A percentile compares a stretch with the other conserved stretches of the same genome.
Evolutionary conservation across 2,888 invertebrate genomes (phyloP).

Genomic region (Andrena praecox): DNA sequence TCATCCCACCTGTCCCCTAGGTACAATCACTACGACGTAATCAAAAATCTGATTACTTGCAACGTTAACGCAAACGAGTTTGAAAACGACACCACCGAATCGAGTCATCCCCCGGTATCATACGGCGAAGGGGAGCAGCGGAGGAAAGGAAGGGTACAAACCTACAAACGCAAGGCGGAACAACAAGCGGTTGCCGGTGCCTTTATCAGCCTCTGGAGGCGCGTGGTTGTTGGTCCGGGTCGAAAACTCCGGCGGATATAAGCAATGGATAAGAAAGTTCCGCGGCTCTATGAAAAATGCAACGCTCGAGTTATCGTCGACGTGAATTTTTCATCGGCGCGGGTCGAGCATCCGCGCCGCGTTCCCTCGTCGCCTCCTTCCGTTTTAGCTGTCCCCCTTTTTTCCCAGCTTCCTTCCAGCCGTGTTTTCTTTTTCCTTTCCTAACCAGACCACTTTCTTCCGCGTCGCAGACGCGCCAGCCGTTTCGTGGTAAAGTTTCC

Average conservation of each 20-base stretch:
- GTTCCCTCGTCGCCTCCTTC: conserved; percentile 33
- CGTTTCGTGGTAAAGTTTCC: conserved; percentile 44
- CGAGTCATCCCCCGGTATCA: too few species aligned
- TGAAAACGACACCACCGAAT: background rate
- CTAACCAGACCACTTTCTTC: conserved; percentile 13
- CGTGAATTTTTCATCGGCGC: conserved; percentile 84
- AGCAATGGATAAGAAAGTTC: conserved; percentile 82
- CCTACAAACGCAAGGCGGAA: conserved; percentile 27
- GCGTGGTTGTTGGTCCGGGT: conserved; percentile 67
- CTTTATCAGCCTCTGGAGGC: conserved; percentile 72
- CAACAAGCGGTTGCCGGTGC: conserved; percentile 40
- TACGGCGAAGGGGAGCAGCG: background rate
- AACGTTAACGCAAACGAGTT: background rate
- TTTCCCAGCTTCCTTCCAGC: background rate
- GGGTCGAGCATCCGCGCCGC: conserved; percentile 60
- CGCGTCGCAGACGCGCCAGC: conserved; percentile 11
- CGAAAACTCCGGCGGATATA: conserved; percentile 79
- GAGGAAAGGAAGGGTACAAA: conserved; percentile 1
- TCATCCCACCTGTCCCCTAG: too few species aligned
- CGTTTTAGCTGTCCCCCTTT: conserved; percentile 15
- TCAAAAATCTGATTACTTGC: background rate
- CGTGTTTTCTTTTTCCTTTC: background rate
- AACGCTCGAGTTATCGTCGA: conserved; percentile 82
- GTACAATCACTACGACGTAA: background rate
- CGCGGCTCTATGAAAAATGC: conserved; percentile 83